Conservation (phyloP, 1,140 invertebrate genomes). For the Gonioctena quinquepunctata region DNA sequence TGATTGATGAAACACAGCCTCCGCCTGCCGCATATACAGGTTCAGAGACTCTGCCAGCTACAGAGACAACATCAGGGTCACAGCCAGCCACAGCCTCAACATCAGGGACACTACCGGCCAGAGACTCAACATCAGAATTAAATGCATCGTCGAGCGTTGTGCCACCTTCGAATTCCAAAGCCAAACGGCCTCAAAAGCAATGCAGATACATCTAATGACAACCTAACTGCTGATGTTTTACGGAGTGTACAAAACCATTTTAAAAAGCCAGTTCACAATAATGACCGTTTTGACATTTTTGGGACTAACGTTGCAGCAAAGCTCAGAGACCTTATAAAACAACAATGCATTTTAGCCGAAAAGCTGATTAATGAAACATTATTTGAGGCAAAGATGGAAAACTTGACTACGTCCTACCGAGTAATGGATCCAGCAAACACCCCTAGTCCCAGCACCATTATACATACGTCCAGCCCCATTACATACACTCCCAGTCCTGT, state of each 20-base stretch:
- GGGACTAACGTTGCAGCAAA: conserved; percentile 19
- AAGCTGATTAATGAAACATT: conserved; percentile 17
- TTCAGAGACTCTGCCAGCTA: no score
- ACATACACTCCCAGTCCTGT: not conserved
- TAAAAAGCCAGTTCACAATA: not conserved
- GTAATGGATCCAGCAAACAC: not conserved
- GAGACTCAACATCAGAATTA: not conserved
- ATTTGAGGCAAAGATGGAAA: not conserved
- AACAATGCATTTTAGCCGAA: conserved; percentile 18
- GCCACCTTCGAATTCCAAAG: no score
- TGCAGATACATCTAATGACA: not conserved
- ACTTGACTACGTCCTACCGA: not conserved
- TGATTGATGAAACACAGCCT: not conserved
- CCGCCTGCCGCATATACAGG: no score
- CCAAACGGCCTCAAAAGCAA: not conserved
- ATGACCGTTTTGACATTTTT: conserved; percentile 19
- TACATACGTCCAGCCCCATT: not conserved
- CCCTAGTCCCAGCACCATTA: not conserved
- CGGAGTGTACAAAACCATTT: not conserved
- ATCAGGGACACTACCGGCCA: not conserved
- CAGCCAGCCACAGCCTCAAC: not conserved
- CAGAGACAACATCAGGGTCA: not conserved
- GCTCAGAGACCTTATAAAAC: conserved; percentile 15
- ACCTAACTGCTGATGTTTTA: not conserved
- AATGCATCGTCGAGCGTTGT: no score